Base-by-base conservation (phyloP, 2,888 invertebrate species). In the Formica aserva region DNA sequence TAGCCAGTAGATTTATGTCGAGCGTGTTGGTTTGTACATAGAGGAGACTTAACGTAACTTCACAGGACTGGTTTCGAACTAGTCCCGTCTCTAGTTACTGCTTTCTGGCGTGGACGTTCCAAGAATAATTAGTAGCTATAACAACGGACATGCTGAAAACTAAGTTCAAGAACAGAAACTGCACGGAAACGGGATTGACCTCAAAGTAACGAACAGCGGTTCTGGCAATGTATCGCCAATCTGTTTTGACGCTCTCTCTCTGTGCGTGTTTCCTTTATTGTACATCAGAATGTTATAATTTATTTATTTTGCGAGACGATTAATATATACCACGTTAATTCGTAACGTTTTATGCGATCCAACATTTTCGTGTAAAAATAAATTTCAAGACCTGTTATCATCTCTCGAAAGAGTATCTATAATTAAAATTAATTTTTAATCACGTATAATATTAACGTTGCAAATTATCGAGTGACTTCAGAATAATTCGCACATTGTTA, bases 111-210 rank as follows among this genome's bases (percentile, higher is more conserved):
- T 52, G 84, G 84, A 32, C 78, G 82, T 75, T 85, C 74, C 88
- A 87, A 85, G 89, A 90, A 91, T 91, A 91, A 91, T 91, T 91
- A 89, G 88, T 78, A 83, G 83, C 85, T 86, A 83, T 83, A 75
- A 72, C 63, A 81, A 81, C 84, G 77, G 67, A 71, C 63, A 29
- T 63, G 63, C 69, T 74, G 84, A 82, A 60, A 83, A 82, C 83
- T 74, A 67, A 88, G 82, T 82, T 85, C 62, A 67, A 57, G 63
- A 74, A 74, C 67, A 29, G 85, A 72, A 60, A 67, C 77, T 45
- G 38, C 55, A 13, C 52, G 66, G 82, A 41, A 35, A 60, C 55
- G 48, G 57, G 32, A 57, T 65, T 41, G 76, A 48, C 45, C 77
- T 69, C 35, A 80, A 84, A 86, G 57, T 86, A 86, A 55, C 62